Evolutionary conservation across 2,888 invertebrate species (phyloP), one percentile per base, ranked within the genome.

Genomic region (Xestia sexstrigata): DNA sequence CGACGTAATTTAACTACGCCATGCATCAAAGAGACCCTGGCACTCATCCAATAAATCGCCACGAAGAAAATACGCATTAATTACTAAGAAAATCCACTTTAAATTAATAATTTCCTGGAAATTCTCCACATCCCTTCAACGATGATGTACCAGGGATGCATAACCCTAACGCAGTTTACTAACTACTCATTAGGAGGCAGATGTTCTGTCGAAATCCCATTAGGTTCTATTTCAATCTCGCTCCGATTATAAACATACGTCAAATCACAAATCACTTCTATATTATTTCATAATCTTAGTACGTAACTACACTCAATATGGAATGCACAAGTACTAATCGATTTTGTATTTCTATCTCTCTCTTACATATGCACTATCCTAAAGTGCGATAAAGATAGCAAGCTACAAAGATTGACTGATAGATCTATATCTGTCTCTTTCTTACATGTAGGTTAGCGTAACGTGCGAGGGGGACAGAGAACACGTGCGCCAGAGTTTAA

Each of bases 401-500:
- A 20, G 23, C 4, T 66, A 45, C 45, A n/a, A 60, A 73, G 42
- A 75, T 4, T 8, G n/a, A 68, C 30, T 20, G 9, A 60, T 13
- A n/a, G 30, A 60, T 68, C 9, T 76, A 74, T 35, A 23, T 52
- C 20, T 20, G 39, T 76, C 78, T 84, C 78, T 70, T 42, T 87
- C 55, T 65, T 8, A 2, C 67, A 11, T 58, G 17, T 62, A 30
- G 67, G 26, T 42, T 73, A 42, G 30, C 42, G 20, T 35, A 39
- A 15, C 3, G 77, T 58, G 71, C 15, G 82, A 85, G 70, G 0
- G 80, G 49, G 85, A 88, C 52, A 77, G 58, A 52, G 79, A 82
- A 90, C 89, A 89, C 90, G 90, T 89, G 89, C 86, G 84, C 81
- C 76, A 63, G 81, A 85, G 87, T 80, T 80, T 85, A 87, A 83